Base-by-base conservation (phyloP, 2,888 invertebrate genomes). In the Hemistola chrysoprasaria region DNA sequence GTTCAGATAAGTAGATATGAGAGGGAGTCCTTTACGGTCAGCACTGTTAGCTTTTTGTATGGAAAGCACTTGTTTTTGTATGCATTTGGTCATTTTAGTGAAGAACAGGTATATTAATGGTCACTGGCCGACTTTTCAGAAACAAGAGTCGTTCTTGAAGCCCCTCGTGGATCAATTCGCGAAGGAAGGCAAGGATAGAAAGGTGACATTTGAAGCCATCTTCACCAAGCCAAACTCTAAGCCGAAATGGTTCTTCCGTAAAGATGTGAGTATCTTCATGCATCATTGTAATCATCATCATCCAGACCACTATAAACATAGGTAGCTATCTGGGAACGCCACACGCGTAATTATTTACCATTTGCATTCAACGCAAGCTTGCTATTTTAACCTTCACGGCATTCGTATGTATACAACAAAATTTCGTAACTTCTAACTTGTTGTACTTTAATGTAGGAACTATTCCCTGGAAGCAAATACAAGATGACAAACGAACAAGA, bases 151-250 rank as follows among this genome's bases (percentile, higher is more conserved):
- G 49, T 99, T 98, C 93, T 91, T 98, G 80, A 97, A 96, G 81
- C 98, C 98, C 49, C 91, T 99, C 70, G 94, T 97, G 67, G 98
- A 99, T 90, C 95, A 96, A 87, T 95, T 95, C 75, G 96, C 96
- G 58, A 95, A 97, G 82, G 96, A 99, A 92, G 96, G 98, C 63
- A 97, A 98, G 84, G 98, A 98, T 83, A 98, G 97, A 81, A 96
- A 97, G 83, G 96, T 97, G 56, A 91, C 92, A 24, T 98, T 99
- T 72, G 97, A 97, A 80, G 97, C 96, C 49, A 95, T 95, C 74
- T 99, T 99, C 90, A 96, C 97, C 52, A 99, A 98, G 87, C 94
- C 97, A n/a, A 98, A 98, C 78, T 92, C 94, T 69, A 97, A 97
- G 75, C 95, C 97, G 5, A 97, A 95, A 84, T 97, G 97, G 97